Percentiles rank a stretch among this genome's conserved stretches.
These are phyloP conservation scores for Paedocypris micromegethes DNA, from an alignment of 2,797 vertebrate genomes.

Conservation along the genomic window DNA sequence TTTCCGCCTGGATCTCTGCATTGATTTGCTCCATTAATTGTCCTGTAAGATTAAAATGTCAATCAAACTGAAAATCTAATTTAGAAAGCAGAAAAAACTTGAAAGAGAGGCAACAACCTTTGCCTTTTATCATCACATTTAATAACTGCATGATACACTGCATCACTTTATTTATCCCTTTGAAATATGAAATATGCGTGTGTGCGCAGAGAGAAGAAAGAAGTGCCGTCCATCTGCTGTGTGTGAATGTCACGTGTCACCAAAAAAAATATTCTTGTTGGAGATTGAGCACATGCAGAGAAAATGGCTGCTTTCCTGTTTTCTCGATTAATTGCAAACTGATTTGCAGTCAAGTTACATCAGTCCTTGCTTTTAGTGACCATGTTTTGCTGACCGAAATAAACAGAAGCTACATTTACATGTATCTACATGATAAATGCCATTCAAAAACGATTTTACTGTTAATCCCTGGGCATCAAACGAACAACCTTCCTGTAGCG, in stretches of 20 bases:
- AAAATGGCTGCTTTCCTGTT: not conserved
- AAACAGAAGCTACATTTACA: too few species aligned
- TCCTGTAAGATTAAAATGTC: constrained; percentile 11
- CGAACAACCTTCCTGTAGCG: too few species aligned
- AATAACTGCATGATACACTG: too few species aligned
- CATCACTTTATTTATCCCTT: too few species aligned
- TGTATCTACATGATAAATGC: too few species aligned
- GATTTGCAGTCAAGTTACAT: too few species aligned
- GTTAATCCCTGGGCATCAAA: too few species aligned
- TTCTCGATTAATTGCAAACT: too few species aligned
- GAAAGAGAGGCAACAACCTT: not conserved
- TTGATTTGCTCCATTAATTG: not conserved
- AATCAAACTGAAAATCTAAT: not conserved
- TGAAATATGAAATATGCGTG: not conserved
- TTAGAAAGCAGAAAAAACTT: not conserved
- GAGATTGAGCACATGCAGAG: not conserved
- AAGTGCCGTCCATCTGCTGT: constrained; percentile 36
- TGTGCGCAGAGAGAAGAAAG: constrained; percentile 12
- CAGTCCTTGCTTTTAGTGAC: too few species aligned
- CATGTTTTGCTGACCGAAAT: too few species aligned
- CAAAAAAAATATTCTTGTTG: constrained; percentile 4
- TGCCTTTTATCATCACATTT: too few species aligned
- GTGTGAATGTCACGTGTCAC: constrained; percentile 13
- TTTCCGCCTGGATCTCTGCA: not conserved
- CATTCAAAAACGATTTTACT: too few species aligned